These are phyloP conservation scores for Chunga burmeisteri DNA, from an alignment of 2,113 vertebrate genomes.

Conservation along the genomic window DNA sequence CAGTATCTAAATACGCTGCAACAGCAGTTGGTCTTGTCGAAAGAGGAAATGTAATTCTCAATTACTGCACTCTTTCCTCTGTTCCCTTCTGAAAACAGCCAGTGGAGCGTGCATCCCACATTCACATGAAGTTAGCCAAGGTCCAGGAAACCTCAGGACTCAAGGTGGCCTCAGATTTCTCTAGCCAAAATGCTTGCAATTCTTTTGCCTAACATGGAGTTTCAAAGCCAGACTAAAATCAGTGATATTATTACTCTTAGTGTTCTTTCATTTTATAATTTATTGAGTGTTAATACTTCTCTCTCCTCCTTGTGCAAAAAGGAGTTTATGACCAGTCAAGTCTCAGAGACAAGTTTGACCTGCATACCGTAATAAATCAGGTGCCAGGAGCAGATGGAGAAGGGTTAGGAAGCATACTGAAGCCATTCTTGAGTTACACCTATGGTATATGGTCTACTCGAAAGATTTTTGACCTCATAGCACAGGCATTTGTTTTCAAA, in stretches of 20 bases:
- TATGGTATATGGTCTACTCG: not conserved
- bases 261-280: not conserved
- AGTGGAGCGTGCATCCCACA: not conserved
- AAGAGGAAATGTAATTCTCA: not conserved
- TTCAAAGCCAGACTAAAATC: not conserved
- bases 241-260: not conserved
- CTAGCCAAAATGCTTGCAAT: not conserved
- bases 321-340: not conserved
- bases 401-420: not conserved
- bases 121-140: not conserved
- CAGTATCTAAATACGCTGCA: not conserved
- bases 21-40: not conserved
- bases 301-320: not conserved
- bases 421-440: conserved; percentile 15
- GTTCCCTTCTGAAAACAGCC: not conserved
- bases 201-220: not conserved
- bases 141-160: not conserved
- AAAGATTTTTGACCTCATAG: not conserved
- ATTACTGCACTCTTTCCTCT: not conserved
- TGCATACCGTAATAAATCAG: conserved; percentile 11
- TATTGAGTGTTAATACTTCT: not conserved
- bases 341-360: not conserved
- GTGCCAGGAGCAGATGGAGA: not conserved
- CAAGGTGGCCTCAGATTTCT: not conserved
- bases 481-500: conserved; percentile 27